Base-by-base conservation (phyloP, 2,888 invertebrate genomes). In the Ochlodes sylvanus region DNA sequence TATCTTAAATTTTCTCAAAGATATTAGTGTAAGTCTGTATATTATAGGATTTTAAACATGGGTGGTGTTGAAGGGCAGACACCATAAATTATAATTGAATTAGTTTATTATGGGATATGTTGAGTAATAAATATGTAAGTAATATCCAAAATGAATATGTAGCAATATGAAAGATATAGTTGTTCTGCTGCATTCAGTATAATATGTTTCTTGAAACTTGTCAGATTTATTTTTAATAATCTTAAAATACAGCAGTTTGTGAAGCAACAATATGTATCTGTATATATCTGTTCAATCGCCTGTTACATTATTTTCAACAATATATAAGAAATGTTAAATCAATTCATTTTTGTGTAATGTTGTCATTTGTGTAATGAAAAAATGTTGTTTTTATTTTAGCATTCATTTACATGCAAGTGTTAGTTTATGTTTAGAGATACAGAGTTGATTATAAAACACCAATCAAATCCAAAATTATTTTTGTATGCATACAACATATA, bases 21-120 rank as follows among this genome's bases (percentile, higher is more conserved):
- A 62, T 62, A n/a, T 54, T 52, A n/a, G 21, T 62, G 32, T 62
- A 52, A 62, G 62, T 62, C 42, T 61, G 50, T 62, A 52, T 21
- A n/a, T 62, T 62, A 19, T 52, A 41, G 62, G 44, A 61, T 50
- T 50, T 47, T 60, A 42, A 7, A 17, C 34, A 32, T 61, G 47
- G 12, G 15, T n/a, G 32, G 27, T 54, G 54, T 54, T 32, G 21
- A 19, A n/a, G 54, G 44, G 50, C 50, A 50, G 19, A 50, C 50
- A 50, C 50, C 19, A 19, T 50, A 15, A 7, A 19, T 12, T 27
- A n/a, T 54, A 54, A 54, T 32, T n/a, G 9, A 32, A n/a, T 32
- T 32, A 32, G 32, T 32, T 32, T 54, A 32, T 32, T 32, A 54
- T n/a, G 27, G 27, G 32, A 54, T 54, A n/a, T 32, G 7, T 27